A percentile compares a stretch with the other conserved stretches of the same genome.
Evolutionary conservation across 2,113 vertebrate genomes (phyloP).

Genomic region (Buteo buteo): DNA sequence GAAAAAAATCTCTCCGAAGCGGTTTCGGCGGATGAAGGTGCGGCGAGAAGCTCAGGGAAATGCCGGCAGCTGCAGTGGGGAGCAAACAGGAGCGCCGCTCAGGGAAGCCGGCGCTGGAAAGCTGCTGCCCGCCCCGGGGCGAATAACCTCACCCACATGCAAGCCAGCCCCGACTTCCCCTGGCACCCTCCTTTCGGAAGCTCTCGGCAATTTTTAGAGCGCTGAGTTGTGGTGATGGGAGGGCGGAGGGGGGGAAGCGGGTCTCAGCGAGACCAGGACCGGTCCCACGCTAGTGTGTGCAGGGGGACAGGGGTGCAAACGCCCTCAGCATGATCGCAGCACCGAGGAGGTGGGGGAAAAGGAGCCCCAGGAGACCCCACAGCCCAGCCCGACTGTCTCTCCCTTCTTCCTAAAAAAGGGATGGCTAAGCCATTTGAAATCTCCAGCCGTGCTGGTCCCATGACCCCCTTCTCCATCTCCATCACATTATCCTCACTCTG

Average conservation of each 20-base stretch:
- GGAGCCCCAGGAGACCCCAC: fast-evolving
- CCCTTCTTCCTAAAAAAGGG: background rate
- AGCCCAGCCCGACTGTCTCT: background rate
- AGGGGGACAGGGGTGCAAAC: background rate
- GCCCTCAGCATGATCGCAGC: background rate
- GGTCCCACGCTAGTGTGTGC: fast-evolving
- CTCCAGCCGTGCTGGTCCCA: fast-evolving
- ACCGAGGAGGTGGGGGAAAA: fast-evolving
- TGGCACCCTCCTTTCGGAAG: background rate
- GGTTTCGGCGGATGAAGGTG: background rate
- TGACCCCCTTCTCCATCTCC: background rate
- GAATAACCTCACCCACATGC: background rate
- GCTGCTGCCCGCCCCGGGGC: background rate
- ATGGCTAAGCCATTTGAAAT: background rate
- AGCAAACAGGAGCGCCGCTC: background rate
- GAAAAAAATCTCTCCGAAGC: background rate
- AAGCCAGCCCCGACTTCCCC: background rate
- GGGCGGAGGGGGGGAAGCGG: background rate
- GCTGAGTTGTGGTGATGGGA: background rate
- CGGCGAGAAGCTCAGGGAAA: background rate
- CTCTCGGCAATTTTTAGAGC: background rate
- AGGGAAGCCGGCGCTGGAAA: background rate
- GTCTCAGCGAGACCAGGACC: background rate
- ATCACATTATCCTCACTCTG: background rate
- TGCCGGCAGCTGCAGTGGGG: background rate